phyloP scores from a whole-genome alignment of 2,113 vertebrate species.

The Sialia sialis region DNA sequence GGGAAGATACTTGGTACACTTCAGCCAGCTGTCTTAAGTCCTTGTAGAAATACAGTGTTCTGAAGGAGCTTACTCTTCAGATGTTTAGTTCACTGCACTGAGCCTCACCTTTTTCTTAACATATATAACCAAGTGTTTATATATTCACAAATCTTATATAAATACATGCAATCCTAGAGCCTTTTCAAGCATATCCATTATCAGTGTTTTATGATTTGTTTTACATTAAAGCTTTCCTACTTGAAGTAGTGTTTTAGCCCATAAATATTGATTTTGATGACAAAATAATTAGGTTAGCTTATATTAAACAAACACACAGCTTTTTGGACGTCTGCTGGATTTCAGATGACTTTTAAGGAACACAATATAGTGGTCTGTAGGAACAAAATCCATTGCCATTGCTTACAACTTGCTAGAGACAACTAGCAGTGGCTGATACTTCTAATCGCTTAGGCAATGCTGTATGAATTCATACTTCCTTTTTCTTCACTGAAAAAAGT shows the following conservation, averaged over 20 bases:
- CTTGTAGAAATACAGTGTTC: background rate
- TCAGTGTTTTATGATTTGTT: slow-evolving; percentile 24
- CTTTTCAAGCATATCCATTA: slow-evolving; percentile 1
- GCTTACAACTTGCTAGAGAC: background rate
- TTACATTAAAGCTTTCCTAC: slow-evolving; percentile 1
- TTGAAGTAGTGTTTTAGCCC: background rate
- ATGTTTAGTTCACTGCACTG: background rate
- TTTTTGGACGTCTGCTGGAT: background rate
- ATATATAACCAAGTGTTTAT: background rate
- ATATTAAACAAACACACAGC: background rate
- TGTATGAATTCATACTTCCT: background rate
- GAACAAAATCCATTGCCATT: background rate
- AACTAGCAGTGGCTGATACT: background rate
- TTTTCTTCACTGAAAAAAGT: background rate
- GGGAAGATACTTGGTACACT: background rate
- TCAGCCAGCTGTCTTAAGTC: background rate
- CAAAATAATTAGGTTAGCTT: background rate
- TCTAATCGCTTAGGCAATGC: background rate
- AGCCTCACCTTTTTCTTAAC: background rate
- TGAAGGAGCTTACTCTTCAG: background rate
- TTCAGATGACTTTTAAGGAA: background rate
- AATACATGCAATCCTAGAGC: background rate
- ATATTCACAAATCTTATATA: background rate
- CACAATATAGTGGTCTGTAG: background rate
- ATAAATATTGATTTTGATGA: background rate